Percentiles rank a stretch among this genome's conserved stretches.
Evolutionary conservation across 2,888 invertebrate genomes (phyloP).

Genomic region (Taphrorychus bicolor): DNA sequence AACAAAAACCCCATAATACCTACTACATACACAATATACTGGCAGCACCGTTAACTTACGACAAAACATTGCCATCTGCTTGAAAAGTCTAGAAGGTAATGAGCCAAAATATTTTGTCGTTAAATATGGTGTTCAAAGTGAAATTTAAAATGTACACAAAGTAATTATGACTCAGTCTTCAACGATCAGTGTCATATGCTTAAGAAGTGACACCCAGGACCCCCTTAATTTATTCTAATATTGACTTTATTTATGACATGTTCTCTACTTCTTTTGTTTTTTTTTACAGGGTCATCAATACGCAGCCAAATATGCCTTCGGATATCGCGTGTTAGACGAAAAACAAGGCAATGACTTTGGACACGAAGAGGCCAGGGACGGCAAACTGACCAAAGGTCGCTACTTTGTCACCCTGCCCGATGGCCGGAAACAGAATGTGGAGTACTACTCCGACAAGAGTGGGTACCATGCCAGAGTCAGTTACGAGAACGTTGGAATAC

Average conservation of each 20-base stretch:
- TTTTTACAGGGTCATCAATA: slow-evolving; percentile 52
- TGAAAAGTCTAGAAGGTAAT: slow-evolving; percentile 6
- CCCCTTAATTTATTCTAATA: not conserved
- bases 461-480: slow-evolving; percentile 82
- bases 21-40: no score
- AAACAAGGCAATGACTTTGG: slow-evolving; percentile 78
- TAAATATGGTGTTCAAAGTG: not conserved
- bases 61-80: not conserved
- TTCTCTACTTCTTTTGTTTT: not conserved
- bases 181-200: no score
- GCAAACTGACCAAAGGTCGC: slow-evolving; percentile 72
- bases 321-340: slow-evolving; percentile 76
- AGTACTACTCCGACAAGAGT: slow-evolving; percentile 77
- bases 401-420: slow-evolving; percentile 83
- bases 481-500: slow-evolving; percentile 60
- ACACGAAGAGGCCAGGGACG: slow-evolving; percentile 75
- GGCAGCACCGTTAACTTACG: not conserved
- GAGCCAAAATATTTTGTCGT: slow-evolving; percentile 5
- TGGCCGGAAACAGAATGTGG: slow-evolving; percentile 78
- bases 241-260: not conserved
- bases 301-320: slow-evolving; percentile 62
- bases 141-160: no score
- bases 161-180: no score
- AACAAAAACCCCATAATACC: not conserved
- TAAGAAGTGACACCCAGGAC: not conserved